Percentiles rank a stretch among this genome's conserved stretches.
Evolutionary conservation across 2,797 vertebrate species (phyloP).

Genomic region (Steatocranus sp.): DNA sequence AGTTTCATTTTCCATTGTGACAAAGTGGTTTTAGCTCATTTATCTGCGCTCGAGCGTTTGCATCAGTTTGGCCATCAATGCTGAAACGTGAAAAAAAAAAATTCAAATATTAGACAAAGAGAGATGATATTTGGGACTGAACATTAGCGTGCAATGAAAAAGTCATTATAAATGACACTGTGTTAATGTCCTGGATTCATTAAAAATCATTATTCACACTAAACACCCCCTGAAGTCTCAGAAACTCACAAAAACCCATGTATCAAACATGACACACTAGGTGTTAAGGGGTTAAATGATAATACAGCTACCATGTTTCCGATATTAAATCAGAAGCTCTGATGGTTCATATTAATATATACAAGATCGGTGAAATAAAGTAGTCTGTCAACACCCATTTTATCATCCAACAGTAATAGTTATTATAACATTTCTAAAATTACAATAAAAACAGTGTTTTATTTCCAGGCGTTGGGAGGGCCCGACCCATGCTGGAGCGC

Average conservation of each 20-base stretch:
- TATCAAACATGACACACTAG: background rate
- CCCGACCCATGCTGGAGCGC: background rate
- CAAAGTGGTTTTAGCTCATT: background rate
- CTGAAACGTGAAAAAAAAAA: background rate
- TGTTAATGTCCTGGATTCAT: background rate
- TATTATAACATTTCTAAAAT: background rate
- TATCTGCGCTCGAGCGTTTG: background rate
- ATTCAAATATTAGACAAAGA: background rate
- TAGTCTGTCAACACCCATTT: background rate
- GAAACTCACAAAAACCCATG: background rate
- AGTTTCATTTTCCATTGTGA: background rate
- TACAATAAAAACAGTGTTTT: background rate
- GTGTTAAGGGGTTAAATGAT: background rate
- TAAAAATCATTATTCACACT: background rate
- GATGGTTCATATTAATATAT: background rate
- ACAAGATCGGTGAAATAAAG: background rate
- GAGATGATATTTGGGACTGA: background rate
- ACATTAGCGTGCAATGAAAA: background rate
- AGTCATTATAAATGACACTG: background rate
- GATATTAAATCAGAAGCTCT: background rate
- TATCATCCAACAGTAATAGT: background rate
- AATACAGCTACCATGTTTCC: background rate
- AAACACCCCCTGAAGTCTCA: background rate
- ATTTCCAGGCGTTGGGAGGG: background rate
- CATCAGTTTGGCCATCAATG: background rate